Evolutionary conservation across 2,113 vertebrate genomes (phyloP).

Genomic region (Sprattus sprattus): DNA sequence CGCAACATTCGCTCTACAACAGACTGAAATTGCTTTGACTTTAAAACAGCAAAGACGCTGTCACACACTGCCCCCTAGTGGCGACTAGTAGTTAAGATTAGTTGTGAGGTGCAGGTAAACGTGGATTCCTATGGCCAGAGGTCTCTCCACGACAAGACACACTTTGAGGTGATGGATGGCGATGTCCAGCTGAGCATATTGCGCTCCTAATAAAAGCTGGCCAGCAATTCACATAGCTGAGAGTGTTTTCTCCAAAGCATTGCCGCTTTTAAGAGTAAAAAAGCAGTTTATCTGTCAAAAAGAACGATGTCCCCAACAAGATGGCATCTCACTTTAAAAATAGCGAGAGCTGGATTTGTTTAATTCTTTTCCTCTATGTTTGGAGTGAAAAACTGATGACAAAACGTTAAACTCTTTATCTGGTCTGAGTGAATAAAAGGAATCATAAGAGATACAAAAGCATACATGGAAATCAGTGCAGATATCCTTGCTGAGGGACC

Average conservation of each 20-base stretch:
- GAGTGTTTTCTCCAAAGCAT: constrained; percentile 45
- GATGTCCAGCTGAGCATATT: constrained; percentile 68
- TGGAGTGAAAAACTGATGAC: too few species aligned
- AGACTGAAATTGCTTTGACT: background rate
- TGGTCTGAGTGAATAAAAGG: background rate
- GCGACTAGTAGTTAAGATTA: background rate
- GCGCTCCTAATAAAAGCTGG: constrained; percentile 71
- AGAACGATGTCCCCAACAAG: constrained; percentile 64
- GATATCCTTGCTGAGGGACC: background rate
- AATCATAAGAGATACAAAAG: background rate
- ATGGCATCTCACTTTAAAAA: background rate
- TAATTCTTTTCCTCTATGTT: background rate
- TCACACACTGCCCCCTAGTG: constrained; percentile 47
- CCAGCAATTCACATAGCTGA: constrained; percentile 59
- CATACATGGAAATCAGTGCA: background rate
- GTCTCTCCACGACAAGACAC: constrained; percentile 20
- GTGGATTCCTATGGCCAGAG: constrained; percentile 21
- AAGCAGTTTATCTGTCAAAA: constrained; percentile 70
- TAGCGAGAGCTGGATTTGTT: background rate
- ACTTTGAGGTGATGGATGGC: constrained; percentile 67
- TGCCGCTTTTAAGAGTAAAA: constrained; percentile 47
- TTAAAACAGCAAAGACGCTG: background rate
- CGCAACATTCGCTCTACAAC: background rate
- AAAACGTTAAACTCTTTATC: background rate
- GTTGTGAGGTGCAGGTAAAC: background rate